Evolutionary conservation across 2,797 vertebrate species (phyloP), one percentile per base, ranked within the genome.

Genomic region (Peromyscus aztecus): DNA sequence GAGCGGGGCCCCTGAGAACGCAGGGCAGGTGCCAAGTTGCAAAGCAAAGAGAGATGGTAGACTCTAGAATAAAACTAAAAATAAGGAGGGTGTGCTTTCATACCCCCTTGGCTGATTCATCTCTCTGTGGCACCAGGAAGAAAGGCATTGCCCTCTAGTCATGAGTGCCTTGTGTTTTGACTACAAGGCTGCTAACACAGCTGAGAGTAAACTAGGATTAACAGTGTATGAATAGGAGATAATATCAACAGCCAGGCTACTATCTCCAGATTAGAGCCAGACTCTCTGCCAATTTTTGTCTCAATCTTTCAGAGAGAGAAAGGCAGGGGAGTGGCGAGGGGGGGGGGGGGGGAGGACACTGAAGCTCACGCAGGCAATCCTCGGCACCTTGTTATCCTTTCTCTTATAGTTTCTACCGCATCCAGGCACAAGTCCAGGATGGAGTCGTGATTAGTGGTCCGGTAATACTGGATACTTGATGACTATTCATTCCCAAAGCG

Each of bases 11-110:
- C 76, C 95, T 82, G 91, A 97, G 91, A 97, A 92, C 4, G 21
- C 89, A 93, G 23, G 61, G 81, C 76, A 95, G 91, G 84, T 95
- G 97, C 96, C 97, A 98, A 97, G 81, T 75, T 90, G 83, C 84
- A 96, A 85, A 94, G 88, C 96, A 95, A 96, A 88, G 76, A 92
- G 89, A 96, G 91, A 96, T 34, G 46, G 95, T 84, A 96, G 94
- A 95, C 94, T 90, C 94, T 80, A 63, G 94, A 94, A 85, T 94
- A 90, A 96, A 98, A 97, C 89, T 95, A 95, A 96, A 97, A 98
- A 96, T 97, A 94, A 97, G 96, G 73, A 94, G 90, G 91, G 88
- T 71, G 94, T 94, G 46, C 81, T 95, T 97, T 78, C 95, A 96
- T 93, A 86, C 46, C 43, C 83, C 63, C 83, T 71, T 92, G 73